Base-by-base conservation (phyloP, 2,113 vertebrate species). In the Notothenia coriiceps region DNA sequence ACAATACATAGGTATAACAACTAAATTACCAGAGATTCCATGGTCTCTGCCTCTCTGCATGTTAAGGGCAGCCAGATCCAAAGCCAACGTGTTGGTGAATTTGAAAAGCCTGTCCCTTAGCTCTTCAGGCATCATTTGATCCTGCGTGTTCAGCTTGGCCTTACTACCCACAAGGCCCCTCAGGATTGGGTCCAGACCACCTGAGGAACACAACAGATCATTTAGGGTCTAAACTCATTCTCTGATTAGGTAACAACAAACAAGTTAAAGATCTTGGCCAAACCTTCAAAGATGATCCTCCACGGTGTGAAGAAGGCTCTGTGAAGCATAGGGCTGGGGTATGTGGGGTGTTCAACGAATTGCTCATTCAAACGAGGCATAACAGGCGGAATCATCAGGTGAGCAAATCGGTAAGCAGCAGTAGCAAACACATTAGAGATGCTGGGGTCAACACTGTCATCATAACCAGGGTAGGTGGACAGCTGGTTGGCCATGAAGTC, bases 371-470 rank as follows among this genome's bases (percentile, higher is more conserved):
- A 88, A 57, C 95, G 94, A 77, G 93, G 94, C 25, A 96, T 90
- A 33, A 93, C 87, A 0, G 95, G 96, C 18, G 97, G 96, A 76
- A 98, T 15, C 22, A 95, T 90, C 18, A 95, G 81, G 25, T 98
- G 97, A 13, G 93, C 96, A 2, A 97, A 98, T 49, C 95, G 93
- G 88, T 94, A 98, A 17, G 96, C 96, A 2, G 96, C 94, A 14
- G 97, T 97, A 10, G 94, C 88, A 63, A 98, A 99, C 54, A 96
- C 94, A 0, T 94, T 97, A 64, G 97, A 2, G 6, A 98, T 95
- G 5, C 91, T 91, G 0, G 97, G 90, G 83, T 98, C 95, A 61
- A 96, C 92, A 0, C 87, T 81, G 1, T 95, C 92, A 0, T 95
- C 77, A 85, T 97, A 98, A 54, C 86, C 78, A 0, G 10, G 49